Base-by-base conservation (phyloP, 2,113 vertebrate species). In the Lasiurus cinereus region DNA sequence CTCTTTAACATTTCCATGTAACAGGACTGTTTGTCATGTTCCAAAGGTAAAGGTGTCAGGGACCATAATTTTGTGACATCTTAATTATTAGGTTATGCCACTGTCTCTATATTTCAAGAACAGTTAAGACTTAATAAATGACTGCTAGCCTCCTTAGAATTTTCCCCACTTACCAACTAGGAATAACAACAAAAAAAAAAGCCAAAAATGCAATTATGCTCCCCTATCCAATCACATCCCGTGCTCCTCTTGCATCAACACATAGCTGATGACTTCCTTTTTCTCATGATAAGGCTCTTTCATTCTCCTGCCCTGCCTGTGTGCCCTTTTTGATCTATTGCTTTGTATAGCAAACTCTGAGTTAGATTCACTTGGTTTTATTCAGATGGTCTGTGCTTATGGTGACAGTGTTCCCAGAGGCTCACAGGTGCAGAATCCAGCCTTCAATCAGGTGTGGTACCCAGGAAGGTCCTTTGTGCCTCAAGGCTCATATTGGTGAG, bases 41-140 rank as follows among this genome's bases (percentile, higher is more conserved):
- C 8, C 14, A 86, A 80, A 85, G 33, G 12, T 52, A 79, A 79
- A 67, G 29, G 7, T 78, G 46, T 16, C n/a, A 83, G 33, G 43
- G 33, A 46, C 15, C 80, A 88, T 80, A 77, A 76, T 72, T 95
- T 85, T 88, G 21, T 82, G 29, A 79, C 87, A 31, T 66, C n/a
- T 48, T 56, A 66, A 86, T 48, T 86, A 64, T 39, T 78, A 39
- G 16, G 12, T 39, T 64, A 70, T 59, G 15, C 0, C 21, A 52
- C 27, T 91, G 10, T 52, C 83, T 5, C 24, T 87, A 31, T 52
- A 48, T 87, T 94, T 79, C 24, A 46, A 14, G 72, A 86, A 91
- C 10, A 96, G 66, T 92, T 52, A 83, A 67, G 31, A 31, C 11
- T 80, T 64, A 46, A 43, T 87, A 87, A 83, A 48, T 64, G n/a